Evolutionary conservation across 2,888 invertebrate genomes (phyloP), one percentile per base, ranked within the genome.

Genomic region (Sinohyriopsis cumingii): DNA sequence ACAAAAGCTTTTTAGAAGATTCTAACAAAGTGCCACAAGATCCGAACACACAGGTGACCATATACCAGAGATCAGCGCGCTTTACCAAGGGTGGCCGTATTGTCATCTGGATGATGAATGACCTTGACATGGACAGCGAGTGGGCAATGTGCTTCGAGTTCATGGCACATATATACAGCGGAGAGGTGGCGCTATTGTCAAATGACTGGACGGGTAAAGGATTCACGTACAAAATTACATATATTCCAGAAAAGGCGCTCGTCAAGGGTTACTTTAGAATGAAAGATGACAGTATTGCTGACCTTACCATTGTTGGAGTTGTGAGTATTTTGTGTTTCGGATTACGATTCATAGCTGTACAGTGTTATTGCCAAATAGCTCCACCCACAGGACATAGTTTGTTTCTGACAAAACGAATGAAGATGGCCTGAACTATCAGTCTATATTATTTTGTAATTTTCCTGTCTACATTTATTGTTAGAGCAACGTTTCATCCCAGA

Each of bases 121-220:
- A 81, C 64, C 68, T 81, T 22, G 80, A 82, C 28, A 68, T 81
- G 33, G 78, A 77, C 63, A 78, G 72, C 24, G 74, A 78, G 56
- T 82, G 81, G 69, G 77, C 79, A 3, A 61, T 82, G 20, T 73
- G 79, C 61, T 81, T 82, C 59, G 78, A 80, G 64, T 82, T 82
- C 65, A 73, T 75, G 77, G 76, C 73, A 20, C 78, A 77, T 65
- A 56, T 70, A 19, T 68, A 62, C 56, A 61, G 65, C 5, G 80
- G 80, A 5, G 81, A 82, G 68, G 74, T 81, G 20, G 81, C 82
- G 33, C 68, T 82, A 15, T 59, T 82, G 20, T 80, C 79, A 0
- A 81, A 82, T 63, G 80, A 79, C 55, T 78, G 73, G 71, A 72
- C 73, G 28, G 69, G 66, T 9, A 63, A 59, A 24, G 71, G 66